phyloP scores from a whole-genome alignment of 2,888 invertebrate genomes.

The Patella caerulea region DNA sequence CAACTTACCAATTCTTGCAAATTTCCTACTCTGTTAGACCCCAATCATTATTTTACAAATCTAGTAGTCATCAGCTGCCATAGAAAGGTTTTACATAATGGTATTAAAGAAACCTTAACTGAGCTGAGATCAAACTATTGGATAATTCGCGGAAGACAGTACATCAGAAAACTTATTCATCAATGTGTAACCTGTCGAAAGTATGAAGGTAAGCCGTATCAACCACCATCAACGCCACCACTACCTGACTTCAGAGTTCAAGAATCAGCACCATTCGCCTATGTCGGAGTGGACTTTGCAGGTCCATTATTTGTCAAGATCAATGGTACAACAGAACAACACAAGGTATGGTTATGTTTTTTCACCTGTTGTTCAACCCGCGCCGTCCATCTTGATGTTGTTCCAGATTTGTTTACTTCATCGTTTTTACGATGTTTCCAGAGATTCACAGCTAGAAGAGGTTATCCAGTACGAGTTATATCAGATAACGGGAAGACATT shows the following conservation, averaged over 20 bases:
- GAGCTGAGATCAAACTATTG: slow-evolving; percentile 3
- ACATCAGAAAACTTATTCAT: background rate
- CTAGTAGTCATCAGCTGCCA: background rate
- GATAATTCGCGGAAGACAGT: background rate
- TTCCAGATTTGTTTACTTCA: background rate
- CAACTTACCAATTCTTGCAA: background rate
- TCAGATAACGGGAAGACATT: background rate
- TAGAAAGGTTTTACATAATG: background rate
- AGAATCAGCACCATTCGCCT: background rate
- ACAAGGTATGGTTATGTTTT: background rate
- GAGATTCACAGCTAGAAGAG: background rate
- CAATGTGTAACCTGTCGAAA: slow-evolving; percentile 8
- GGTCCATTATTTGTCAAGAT: background rate
- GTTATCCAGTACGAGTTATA: background rate
- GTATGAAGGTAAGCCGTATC: slow-evolving; percentile 14
- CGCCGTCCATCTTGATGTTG: background rate
- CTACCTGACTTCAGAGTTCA: slow-evolving; percentile 13
- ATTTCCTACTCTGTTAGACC: background rate
- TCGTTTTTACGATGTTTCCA: background rate
- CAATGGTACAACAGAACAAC: no score
- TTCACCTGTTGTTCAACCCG: slow-evolving; percentile 1
- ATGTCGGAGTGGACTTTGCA: slow-evolving; percentile 17
- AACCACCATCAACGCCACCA: slow-evolving; percentile 2
- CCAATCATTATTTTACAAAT: background rate
- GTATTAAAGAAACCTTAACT: background rate